These are phyloP conservation scores for Cuniculus paca DNA, from an alignment of 2,797 vertebrate genomes.

Conservation along the genomic window DNA sequence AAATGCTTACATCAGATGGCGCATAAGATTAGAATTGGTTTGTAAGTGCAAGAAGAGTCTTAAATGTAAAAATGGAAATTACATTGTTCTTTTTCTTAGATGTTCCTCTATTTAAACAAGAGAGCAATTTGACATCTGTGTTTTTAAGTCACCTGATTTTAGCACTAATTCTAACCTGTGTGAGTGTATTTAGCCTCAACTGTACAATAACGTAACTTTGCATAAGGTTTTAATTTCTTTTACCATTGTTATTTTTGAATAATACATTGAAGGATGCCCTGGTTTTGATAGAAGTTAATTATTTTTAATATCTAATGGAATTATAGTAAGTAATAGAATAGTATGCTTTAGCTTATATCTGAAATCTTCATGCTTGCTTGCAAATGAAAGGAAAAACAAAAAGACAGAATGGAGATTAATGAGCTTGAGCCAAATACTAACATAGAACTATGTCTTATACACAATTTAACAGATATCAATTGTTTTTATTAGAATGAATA, in stretches of 20 bases:
- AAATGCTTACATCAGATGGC: not conserved
- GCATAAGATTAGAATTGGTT: conserved; percentile 27
- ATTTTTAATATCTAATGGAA: conserved; percentile 48
- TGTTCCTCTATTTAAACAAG: conserved; percentile 37
- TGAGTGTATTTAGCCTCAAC: not conserved
- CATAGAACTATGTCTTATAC: not conserved
- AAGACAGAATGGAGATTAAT: not conserved
- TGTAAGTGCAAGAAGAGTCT: not conserved
- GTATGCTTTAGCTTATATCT: not conserved
- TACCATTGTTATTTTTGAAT: conserved; percentile 42
- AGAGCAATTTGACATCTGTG: not conserved
- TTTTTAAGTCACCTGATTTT: not conserved
- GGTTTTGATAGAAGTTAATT: conserved; percentile 59
- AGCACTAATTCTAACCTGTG: not conserved
- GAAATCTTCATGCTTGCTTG: conserved; percentile 12
- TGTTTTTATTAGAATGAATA: not conserved
- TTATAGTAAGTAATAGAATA: conserved; percentile 11
- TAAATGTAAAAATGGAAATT: conserved; percentile 61
- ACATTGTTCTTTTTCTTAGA: not conserved
- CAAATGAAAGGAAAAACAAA: not conserved
- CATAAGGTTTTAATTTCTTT: conserved; percentile 47
- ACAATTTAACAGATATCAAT: not conserved
- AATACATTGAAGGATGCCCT: not conserved
- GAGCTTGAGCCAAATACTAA: not conserved
- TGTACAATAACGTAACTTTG: not conserved